A percentile compares a stretch with the other conserved stretches of the same genome.
Conservation (phyloP, 2,113 vertebrate genomes). For the Serilophus lunatus region DNA sequence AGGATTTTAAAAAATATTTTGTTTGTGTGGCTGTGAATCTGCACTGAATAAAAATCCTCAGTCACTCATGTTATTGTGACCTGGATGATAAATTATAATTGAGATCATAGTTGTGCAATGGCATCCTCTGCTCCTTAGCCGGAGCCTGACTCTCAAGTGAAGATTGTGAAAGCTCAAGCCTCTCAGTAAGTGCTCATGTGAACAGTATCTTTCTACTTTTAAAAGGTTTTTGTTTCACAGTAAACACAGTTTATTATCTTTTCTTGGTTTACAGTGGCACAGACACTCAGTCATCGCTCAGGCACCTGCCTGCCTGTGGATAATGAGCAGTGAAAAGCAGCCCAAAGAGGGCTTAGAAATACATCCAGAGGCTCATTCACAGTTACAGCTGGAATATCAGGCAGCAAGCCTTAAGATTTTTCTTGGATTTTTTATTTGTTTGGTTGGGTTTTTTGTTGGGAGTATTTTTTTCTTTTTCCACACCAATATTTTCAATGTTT, state of each 20-base stretch:
- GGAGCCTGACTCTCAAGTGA: accelerated
- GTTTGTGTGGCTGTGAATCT: not conserved
- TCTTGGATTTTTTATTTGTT: not conserved
- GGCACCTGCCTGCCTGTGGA: not conserved
- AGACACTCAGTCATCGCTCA: not conserved
- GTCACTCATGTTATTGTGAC: not conserved
- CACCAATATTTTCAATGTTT: not conserved
- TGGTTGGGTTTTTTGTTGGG: not conserved
- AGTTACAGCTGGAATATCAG: not conserved
- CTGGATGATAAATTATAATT: not conserved
- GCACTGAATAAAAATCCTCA: not conserved
- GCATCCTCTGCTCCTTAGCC: not conserved
- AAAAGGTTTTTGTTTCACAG: not conserved
- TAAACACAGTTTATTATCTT: not conserved
- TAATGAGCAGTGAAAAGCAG: not conserved
- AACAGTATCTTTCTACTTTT: not conserved
- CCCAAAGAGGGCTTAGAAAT: not conserved
- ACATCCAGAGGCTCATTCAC: not conserved
- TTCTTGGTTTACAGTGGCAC: not conserved
- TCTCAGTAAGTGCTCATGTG: not conserved
- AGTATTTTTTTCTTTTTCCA: not conserved
- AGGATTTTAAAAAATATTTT: not conserved
- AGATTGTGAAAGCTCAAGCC: not conserved
- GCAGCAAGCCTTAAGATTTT: not conserved
- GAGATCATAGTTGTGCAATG: not conserved